Evolutionary conservation across 2,113 vertebrate species (phyloP).

Genomic region (Rostratula benghalensis): DNA sequence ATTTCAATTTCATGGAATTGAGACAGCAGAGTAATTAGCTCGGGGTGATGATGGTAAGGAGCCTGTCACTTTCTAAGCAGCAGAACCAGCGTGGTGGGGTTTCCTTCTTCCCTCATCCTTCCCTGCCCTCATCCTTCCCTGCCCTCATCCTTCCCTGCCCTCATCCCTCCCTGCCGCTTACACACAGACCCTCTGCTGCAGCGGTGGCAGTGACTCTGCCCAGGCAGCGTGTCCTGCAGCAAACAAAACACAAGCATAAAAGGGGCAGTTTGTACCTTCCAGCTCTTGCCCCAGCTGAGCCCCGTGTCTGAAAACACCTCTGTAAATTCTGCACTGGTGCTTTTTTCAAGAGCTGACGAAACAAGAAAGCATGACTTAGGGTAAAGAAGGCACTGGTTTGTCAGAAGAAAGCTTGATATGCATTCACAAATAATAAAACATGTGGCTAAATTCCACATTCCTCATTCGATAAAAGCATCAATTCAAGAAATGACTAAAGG

Average conservation of each 20-base stretch:
- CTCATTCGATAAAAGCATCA: background rate
- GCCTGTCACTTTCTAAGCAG: background rate
- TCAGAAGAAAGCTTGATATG: background rate
- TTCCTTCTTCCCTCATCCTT: background rate
- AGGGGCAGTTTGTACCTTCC: background rate
- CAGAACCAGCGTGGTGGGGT: background rate
- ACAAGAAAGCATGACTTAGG: accelerated
- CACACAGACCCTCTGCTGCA: background rate
- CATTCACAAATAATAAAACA: background rate
- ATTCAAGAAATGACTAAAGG: background rate
- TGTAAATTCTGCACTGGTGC: background rate
- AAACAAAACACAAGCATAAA: background rate
- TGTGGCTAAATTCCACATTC: background rate
- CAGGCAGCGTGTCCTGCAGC: background rate
- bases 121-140: no score
- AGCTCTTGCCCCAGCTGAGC: background rate
- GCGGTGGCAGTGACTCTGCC: background rate
- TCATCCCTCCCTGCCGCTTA: no score
- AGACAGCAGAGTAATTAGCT: background rate
- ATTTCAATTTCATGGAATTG: background rate
- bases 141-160: no score
- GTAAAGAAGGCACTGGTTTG: background rate
- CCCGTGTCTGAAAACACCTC: background rate
- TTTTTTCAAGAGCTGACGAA: background rate
- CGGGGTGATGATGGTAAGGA: background rate